Conservation (phyloP, 2,113 vertebrate genomes). For the Meriones unguiculatus region DNA sequence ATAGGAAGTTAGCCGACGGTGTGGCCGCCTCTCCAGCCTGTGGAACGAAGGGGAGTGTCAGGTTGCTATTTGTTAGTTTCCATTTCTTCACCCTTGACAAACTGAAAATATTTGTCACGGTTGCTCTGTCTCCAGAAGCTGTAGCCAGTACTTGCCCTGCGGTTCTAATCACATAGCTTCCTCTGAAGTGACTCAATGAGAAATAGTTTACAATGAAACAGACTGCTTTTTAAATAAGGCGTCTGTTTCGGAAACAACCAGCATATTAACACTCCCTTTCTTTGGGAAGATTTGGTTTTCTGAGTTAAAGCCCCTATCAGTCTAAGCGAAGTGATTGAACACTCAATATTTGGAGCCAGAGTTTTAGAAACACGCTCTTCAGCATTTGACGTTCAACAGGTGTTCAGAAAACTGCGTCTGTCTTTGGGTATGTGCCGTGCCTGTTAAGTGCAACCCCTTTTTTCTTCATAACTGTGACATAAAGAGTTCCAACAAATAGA, state of each 20-base stretch:
- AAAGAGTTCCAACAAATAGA: constrained; percentile 72
- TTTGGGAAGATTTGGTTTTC: constrained; percentile 42
- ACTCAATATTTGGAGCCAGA: constrained; percentile 32
- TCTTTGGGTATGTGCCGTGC: constrained; percentile 73
- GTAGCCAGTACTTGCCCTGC: background rate
- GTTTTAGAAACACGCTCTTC: constrained; percentile 51
- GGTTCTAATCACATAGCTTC: constrained; percentile 24
- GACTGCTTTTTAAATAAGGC: constrained; percentile 10
- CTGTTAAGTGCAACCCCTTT: constrained; percentile 69
- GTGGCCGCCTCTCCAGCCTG: background rate
- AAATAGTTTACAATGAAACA: constrained; percentile 34
- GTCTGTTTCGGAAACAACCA: constrained; percentile 34
- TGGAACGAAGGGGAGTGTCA: constrained; percentile 62
- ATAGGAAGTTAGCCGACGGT: constrained; percentile 39
- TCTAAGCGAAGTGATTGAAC: constrained; percentile 42
- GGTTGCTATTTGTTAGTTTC: constrained; percentile 72
- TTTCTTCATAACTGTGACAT: constrained; percentile 70
- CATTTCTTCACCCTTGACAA: constrained; percentile 76
- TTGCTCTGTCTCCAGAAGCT: constrained; percentile 48
- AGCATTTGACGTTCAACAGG: constrained; percentile 60
- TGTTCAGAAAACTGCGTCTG: constrained; percentile 58
- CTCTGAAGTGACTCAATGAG: background rate
- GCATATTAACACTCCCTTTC: background rate
- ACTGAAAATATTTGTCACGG: constrained; percentile 74
- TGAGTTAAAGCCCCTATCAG: background rate